Percentiles rank a stretch among this genome's conserved stretches.
phyloP scores from a whole-genome alignment of 2,888 invertebrate genomes.

The Orgyia antiqua region DNA sequence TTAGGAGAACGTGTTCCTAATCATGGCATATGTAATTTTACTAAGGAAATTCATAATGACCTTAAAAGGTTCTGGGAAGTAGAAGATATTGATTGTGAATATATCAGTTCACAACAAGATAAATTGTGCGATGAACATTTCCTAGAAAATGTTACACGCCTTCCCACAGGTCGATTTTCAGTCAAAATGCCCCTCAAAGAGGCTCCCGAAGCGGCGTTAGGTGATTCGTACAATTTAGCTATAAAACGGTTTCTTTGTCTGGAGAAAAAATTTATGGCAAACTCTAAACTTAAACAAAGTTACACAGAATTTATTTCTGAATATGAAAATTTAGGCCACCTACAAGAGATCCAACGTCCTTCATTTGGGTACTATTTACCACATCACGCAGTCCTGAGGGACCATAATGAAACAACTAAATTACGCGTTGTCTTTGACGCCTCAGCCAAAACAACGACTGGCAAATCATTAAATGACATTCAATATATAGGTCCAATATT shows the following conservation, averaged over 20 bases:
- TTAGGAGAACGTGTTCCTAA: background rate
- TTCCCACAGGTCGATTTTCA: conserved; percentile 13
- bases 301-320: conserved; percentile 4
- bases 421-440: conserved; percentile 18
- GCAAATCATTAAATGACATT: conserved; percentile 19
- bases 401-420: conserved; percentile 15
- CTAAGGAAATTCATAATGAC: background rate
- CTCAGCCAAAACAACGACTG: conserved; percentile 7
- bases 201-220: conserved; percentile 4
- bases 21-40: background rate
- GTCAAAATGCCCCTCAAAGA: conserved; percentile 14
- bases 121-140: conserved; percentile 15
- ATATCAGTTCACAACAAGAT: conserved; percentile 8
- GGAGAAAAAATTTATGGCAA: conserved; percentile 1
- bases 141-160: conserved; percentile 8
- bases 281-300: background rate
- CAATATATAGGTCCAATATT: conserved; percentile 12
- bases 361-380: conserved; percentile 13
- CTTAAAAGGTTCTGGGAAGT: conserved; percentile 12
- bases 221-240: conserved; percentile 3
- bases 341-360: conserved; percentile 2
- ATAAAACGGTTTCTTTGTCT: conserved; percentile 2
- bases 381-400: conserved; percentile 17
- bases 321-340: conserved; percentile 3
- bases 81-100: conserved; percentile 9